phyloP scores from a whole-genome alignment of 2,888 invertebrate genomes.

The Amphipoea lucens region DNA sequence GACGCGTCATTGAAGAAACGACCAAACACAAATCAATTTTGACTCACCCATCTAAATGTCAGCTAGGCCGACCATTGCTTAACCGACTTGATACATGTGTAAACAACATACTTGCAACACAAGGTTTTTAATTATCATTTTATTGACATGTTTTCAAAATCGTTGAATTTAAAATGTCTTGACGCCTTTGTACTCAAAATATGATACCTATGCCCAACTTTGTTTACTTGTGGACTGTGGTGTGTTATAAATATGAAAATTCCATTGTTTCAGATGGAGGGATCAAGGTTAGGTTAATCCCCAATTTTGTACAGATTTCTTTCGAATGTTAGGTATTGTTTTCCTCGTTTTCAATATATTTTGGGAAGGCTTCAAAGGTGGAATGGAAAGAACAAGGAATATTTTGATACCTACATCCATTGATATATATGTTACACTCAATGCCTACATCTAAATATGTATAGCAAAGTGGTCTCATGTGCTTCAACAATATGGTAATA shows the following conservation, averaged over 20 bases:
- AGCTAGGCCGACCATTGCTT: conserved; percentile 40
- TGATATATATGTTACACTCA: too few relatives aligned
- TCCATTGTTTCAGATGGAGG: neutral
- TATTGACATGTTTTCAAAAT: conserved; percentile 47
- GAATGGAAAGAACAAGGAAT: neutral
- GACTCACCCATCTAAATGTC: conserved; percentile 24
- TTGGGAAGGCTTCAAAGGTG: neutral
- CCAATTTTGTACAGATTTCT: neutral
- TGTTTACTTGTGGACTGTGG: neutral
- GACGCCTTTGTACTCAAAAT: conserved; percentile 25
- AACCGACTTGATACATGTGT: conserved; percentile 33
- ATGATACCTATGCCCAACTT: conserved; percentile 3
- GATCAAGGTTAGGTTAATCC: neutral
- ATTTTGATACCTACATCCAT: neutral
- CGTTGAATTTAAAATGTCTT: conserved; percentile 26
- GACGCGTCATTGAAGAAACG: conserved; percentile 15
- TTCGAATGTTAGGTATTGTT: neutral
- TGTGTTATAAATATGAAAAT: neutral
- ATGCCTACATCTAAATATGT: neutral
- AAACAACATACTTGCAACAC: conserved; percentile 57
- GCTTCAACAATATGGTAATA: conserved; percentile 40
- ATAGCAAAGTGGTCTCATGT: conserved; percentile 18
- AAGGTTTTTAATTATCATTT: conserved; percentile 52
- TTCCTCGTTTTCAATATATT: neutral
- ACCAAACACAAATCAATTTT: conserved; percentile 30